Evolutionary conservation across 1,140 invertebrate genomes (phyloP), one percentile per base, ranked within the genome.

Genomic region (Stenopsyche tienmushanensis): DNA sequence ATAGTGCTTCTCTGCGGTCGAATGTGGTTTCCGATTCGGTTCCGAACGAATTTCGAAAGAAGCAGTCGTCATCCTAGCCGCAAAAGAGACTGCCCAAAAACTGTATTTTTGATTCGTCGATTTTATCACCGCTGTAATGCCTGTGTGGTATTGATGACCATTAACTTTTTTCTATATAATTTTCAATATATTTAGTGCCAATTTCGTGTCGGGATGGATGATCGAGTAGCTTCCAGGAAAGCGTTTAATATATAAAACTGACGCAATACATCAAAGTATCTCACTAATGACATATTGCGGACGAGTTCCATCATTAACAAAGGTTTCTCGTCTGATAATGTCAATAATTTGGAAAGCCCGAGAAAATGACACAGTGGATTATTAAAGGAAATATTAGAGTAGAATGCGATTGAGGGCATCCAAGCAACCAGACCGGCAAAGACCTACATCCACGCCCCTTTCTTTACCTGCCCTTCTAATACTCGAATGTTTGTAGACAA

Each of bases 21-120:
- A 39, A 1, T 60, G 64, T 26, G 64, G 64, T 65, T 65, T 58
- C 62, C 52, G 62, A 45, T 25, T 50, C 49, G 49, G 49, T 47
- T 34, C 50, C 53, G 29, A 39, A 57, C 15, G 47, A 26, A 18
- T 47, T 60, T 60, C 29, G 15, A 25, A 26, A 20, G 49, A 24
- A 21, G 8, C 23, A 9, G 7, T 10, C 49, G 18, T 7, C n/a
- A 26, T n/a, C 20, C 34, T 42, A 15, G 41, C 44, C 42, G 21
- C 42, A 60, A 60, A n/a, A 44, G 8, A 60, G 1, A 25, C 18
- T 21, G 15, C 26, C 1, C 34, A 57, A 41, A 39, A 41, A 42
- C 25, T 3, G 15, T 39, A 3, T 17, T 57, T 57, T 41, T 21
- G 54, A 15, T 39, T 20, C 29, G 15, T 42, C 24, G 20, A 47